Conservation (phyloP, 1,140 invertebrate genomes). For the Pararge aegeria region DNA sequence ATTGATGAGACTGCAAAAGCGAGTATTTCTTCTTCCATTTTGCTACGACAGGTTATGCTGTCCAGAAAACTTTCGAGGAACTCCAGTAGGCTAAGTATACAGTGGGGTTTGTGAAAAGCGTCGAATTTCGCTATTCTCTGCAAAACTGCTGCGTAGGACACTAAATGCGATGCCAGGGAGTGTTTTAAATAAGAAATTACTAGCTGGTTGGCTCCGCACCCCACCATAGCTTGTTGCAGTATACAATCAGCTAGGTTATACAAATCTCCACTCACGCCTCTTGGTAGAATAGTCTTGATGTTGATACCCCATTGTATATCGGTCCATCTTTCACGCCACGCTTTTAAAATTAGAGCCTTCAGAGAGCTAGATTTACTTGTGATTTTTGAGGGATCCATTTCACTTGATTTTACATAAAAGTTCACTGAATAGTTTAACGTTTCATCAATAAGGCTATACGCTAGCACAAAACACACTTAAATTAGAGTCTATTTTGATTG, state of each 20-base stretch:
- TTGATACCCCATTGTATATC: constrained; percentile 97
- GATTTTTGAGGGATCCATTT: constrained; percentile 86
- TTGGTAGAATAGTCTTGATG: constrained; percentile 92
- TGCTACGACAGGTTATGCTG: constrained; percentile 84
- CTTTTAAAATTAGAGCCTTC: constrained; percentile 91
- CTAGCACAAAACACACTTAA: neutral
- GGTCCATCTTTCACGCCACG: constrained; percentile 96
- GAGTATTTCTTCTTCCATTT: constrained; percentile 89
- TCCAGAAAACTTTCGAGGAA: constrained; percentile 91
- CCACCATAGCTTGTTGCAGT: constrained; percentile 94
- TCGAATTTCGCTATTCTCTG: constrained; percentile 94
- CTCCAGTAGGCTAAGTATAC: constrained; percentile 91
- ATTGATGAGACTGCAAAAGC: constrained; percentile 88
- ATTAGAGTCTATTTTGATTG: neutral
- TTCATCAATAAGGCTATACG: neutral
- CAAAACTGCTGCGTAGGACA: constrained; percentile 93
- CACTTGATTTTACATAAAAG: constrained; percentile 11
- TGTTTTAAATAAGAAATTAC: constrained; percentile 96
- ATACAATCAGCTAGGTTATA: constrained; percentile 96
- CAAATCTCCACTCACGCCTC: constrained; percentile 93
- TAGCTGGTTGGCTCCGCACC: constrained; percentile 93
- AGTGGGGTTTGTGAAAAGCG: constrained; percentile 93
- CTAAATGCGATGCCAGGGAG: constrained; percentile 92
- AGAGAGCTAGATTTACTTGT: constrained; percentile 91
- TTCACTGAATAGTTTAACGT: neutral